Evolutionary conservation across 2,113 vertebrate genomes (phyloP).

Genomic region (Vulpes vulpes): DNA sequence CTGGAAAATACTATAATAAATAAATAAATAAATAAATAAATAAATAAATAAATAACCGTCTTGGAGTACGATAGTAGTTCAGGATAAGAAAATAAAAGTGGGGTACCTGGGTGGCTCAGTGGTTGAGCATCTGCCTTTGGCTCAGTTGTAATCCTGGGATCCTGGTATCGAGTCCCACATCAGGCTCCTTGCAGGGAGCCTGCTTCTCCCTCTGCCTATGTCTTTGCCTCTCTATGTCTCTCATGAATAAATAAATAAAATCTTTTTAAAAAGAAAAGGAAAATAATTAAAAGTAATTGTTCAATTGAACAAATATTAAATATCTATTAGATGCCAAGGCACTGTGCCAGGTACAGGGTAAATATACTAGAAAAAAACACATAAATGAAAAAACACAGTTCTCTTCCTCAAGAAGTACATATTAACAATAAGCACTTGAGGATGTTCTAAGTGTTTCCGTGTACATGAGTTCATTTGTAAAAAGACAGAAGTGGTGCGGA

Average conservation of each 20-base stretch:
- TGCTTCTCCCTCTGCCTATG: no score
- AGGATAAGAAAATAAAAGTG: slow-evolving; percentile 26
- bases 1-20: background rate
- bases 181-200: no score
- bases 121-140: no score
- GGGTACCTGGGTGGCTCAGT: no score
- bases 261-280: background rate
- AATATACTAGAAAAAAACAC: background rate
- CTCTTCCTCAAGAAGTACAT: background rate
- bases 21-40: background rate
- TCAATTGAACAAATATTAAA: background rate
- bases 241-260: no score
- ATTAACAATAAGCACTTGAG: background rate
- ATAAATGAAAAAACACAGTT: slow-evolving; percentile 30
- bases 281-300: slow-evolving; percentile 49
- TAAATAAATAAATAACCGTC: background rate
- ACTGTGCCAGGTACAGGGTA: background rate
- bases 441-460: background rate
- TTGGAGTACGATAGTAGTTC: background rate
- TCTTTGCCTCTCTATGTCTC: no score
- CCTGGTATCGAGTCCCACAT: no score
- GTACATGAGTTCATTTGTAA: background rate
- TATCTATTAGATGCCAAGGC: slow-evolving; percentile 3
- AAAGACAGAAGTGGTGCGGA: background rate
- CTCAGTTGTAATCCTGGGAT: no score